A percentile compares a stretch with the other conserved stretches of the same genome.
These are phyloP conservation scores for Dolomedes plantarius DNA, from an alignment of 2,888 invertebrate genomes.

Conservation along the genomic window DNA sequence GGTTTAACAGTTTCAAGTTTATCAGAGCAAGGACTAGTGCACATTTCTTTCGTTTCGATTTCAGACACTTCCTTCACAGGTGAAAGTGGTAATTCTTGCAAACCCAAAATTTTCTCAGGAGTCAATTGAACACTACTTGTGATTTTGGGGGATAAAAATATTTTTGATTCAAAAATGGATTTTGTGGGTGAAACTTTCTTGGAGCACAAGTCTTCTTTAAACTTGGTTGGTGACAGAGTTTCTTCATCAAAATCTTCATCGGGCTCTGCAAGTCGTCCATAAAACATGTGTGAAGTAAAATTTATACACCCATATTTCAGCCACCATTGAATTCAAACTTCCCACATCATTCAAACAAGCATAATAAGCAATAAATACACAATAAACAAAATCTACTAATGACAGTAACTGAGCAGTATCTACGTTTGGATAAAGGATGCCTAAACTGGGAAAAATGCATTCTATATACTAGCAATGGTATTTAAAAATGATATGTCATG, in stretches of 20 bases:
- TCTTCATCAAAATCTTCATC: conserved; percentile 55
- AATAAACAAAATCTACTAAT: conserved; percentile 32
- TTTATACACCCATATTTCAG: conserved; percentile 19
- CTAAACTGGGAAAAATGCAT: conserved; percentile 24
- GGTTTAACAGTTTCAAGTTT: conserved; percentile 41
- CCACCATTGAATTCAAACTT: conserved; percentile 57
- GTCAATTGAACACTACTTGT: conserved; percentile 12
- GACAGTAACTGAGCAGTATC: conserved; percentile 32
- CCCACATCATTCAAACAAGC: conserved; percentile 46
- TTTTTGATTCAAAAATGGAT: conserved; percentile 46
- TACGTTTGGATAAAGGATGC: conserved; percentile 2
- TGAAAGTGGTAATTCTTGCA: conserved; percentile 57
- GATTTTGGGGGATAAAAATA: conserved; percentile 31
- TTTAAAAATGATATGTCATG: conserved; percentile 33
- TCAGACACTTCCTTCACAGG: conserved; percentile 64
- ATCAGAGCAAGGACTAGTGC: conserved; percentile 50
- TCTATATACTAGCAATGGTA: conserved; percentile 23
- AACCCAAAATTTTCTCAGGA: conserved; percentile 49
- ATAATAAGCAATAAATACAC: conserved; percentile 30
- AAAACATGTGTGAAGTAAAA: conserved; percentile 45
- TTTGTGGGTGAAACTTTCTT: conserved; percentile 60
- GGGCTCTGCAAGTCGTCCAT: conserved; percentile 59
- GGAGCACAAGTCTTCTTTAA: conserved; percentile 53
- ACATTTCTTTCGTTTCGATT: conserved; percentile 55
- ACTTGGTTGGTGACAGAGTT: conserved; percentile 54